A percentile compares a stretch with the other conserved stretches of the same genome.
These are phyloP conservation scores for Bubo scandiacus DNA, from an alignment of 2,113 vertebrate species.

Conservation along the genomic window DNA sequence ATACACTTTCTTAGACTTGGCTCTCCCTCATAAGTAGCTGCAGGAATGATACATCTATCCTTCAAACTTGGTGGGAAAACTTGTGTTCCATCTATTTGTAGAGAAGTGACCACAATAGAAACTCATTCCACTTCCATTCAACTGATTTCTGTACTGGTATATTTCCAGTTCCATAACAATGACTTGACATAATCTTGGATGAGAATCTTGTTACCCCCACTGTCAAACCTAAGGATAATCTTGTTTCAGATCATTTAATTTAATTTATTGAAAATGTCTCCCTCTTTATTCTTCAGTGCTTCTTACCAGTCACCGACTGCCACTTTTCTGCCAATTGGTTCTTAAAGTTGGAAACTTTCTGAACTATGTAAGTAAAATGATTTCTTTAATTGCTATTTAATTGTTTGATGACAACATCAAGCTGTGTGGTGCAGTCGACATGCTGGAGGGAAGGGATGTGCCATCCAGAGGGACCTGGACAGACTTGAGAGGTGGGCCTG, in stretches of 20 bases:
- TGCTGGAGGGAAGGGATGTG: no score
- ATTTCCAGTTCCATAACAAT: background rate
- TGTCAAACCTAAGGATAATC: background rate
- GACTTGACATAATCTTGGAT: background rate
- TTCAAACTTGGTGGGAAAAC: background rate
- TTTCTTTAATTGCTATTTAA: background rate
- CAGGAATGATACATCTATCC: background rate
- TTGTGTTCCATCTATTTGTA: background rate
- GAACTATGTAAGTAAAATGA: conserved; percentile 85
- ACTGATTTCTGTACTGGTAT: background rate
- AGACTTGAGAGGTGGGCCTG: no score
- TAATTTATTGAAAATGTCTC: background rate
- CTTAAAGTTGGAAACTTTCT: conserved; percentile 95
- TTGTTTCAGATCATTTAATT: background rate
- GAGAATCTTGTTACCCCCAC: background rate
- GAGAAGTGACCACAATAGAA: background rate
- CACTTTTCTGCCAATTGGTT: conserved; percentile 88
- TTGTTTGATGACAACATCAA: no score
- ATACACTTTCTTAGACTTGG: background rate
- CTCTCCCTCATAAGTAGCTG: background rate
- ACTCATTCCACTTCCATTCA: background rate
- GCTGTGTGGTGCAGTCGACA: no score
- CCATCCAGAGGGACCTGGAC: no score
- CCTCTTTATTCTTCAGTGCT: conserved; percentile 74
- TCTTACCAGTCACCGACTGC: conserved; percentile 79